A percentile compares a stretch with the other conserved stretches of the same genome.
phyloP scores from a whole-genome alignment of 2,797 vertebrate species.

The Acridotheres tristis region DNA sequence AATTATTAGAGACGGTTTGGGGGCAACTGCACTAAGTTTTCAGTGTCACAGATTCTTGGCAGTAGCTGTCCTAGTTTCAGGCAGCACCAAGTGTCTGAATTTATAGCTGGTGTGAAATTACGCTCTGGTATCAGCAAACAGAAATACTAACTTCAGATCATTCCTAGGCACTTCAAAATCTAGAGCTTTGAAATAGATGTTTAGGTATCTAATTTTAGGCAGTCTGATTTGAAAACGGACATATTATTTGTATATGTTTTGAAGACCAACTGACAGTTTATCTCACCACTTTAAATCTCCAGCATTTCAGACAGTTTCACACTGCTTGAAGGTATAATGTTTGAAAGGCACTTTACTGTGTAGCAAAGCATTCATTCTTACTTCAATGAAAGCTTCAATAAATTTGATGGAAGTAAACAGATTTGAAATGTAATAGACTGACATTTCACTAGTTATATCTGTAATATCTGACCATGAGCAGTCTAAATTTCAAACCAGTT shows the following conservation, averaged over 20 bases:
- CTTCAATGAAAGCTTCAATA: slow-evolving; percentile 20
- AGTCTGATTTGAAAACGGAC: not conserved
- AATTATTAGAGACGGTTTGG: slow-evolving; percentile 18
- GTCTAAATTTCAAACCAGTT: slow-evolving; percentile 1
- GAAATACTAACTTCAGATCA: not conserved
- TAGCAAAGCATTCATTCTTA: not conserved
- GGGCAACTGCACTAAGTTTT: not conserved
- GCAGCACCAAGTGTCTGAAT: not conserved
- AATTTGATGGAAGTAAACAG: slow-evolving; percentile 29
- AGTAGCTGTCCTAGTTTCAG: slow-evolving; percentile 10
- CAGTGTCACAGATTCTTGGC: not conserved
- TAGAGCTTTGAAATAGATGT: not conserved
- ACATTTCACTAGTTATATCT: not conserved
- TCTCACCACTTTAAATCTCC: not conserved
- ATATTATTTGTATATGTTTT: not conserved
- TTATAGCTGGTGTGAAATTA: slow-evolving; percentile 21
- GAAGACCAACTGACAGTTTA: not conserved
- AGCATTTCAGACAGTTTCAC: not conserved
- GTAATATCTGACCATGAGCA: slow-evolving; percentile 1
- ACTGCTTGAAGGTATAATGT: not conserved
- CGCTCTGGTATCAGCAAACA: slow-evolving; percentile 21
- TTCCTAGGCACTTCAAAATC: not conserved
- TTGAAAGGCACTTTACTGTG: slow-evolving; percentile 9
- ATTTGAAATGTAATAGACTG: slow-evolving; percentile 42
- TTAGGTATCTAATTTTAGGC: not conserved